Base-by-base conservation (phyloP, 2,797 vertebrate species). In the Brachymystax lenok region DNA sequence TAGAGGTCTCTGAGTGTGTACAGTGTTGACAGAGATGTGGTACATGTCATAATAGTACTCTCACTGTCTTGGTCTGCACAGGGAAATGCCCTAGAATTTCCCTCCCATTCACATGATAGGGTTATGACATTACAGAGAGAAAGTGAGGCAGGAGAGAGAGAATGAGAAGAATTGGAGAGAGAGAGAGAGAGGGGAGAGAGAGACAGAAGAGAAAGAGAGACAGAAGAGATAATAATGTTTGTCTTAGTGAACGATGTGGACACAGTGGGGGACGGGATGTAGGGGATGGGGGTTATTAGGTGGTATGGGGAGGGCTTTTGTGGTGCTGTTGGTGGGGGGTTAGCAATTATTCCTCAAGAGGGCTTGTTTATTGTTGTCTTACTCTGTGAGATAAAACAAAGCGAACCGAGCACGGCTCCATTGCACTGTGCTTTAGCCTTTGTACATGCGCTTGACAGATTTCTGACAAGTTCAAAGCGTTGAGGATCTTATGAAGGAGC, bases 401-500 rank as follows among this genome's bases (percentile, higher is more conserved):
- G 87, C 73, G 0, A 10, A 66, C 69, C 0, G 50, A 80, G 69
- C 83, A 56, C 10, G 75, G 66, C 77, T 85, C 80, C 76, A 61
- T 63, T 68, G 86, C 92, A 74, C 46, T 0, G 50, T 75, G 84
- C 86, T 87, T 24, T 76, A 24, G 80, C 82, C 83, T 83, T 89
- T 85, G 85, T 91, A 87, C 83, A 70, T 30, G 8, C 69, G 73
- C 79, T 85, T 91, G 85, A 90, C 89, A 76, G 80, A 63, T 82
- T 86, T 86, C 80, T 88, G 86, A 89, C 82, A 82, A 87, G 88
- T 91, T 92, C 86, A 84, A 84, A 88, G 83, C 77, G 17, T 87
- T 81, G 79, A 83, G 88, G 86, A 87, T 92, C 86, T 86, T 90
- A 93, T 91, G 89, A 90, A 89, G 92, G 91, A 88, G 90, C 86